These are phyloP conservation scores for Caenorhabditis macrosperma DNA, from an alignment of 2,888 invertebrate species.

Conservation along the genomic window DNA sequence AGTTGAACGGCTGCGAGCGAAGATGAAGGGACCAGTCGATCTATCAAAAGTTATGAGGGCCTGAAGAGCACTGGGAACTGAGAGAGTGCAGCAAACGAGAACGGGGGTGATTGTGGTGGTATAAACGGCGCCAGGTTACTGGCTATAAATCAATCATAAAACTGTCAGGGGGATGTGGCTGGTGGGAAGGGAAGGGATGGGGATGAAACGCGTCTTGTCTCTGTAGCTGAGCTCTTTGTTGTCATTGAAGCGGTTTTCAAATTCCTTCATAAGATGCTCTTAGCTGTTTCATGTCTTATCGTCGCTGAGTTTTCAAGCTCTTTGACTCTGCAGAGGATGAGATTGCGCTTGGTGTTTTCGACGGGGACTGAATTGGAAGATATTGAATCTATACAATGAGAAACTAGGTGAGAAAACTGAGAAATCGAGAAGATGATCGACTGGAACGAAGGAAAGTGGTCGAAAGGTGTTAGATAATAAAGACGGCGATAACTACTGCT, in stretches of 20 bases:
- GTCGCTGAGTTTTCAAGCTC: too few relatives aligned
- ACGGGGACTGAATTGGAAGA: too few relatives aligned
- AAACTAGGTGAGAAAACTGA: too few relatives aligned
- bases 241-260: too few relatives aligned
- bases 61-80: background rate
- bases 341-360: too few relatives aligned
- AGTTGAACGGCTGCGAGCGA: conserved; percentile 1
- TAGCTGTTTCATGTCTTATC: too few relatives aligned
- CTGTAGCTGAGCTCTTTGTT: background rate
- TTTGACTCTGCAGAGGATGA: too few relatives aligned
- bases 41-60: conserved; percentile 30
- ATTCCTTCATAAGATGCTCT: too few relatives aligned
- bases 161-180: background rate
- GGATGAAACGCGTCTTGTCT: too few relatives aligned
- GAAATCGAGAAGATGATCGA: too few relatives aligned
- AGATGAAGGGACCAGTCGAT: conserved; percentile 4
- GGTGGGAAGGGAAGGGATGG: background rate
- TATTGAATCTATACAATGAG: too few relatives aligned
- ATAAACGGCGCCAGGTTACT: conserved; percentile 11
- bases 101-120: background rate
- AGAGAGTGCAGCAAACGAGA: background rate
- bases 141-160: conserved; percentile 42
- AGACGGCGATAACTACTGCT: conserved; percentile 14
- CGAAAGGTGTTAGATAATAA: conserved; percentile 5
- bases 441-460: background rate